A percentile compares a stretch with the other conserved stretches of the same genome.
These are phyloP conservation scores for Diarsia mendica DNA, from an alignment of 2,888 invertebrate genomes.

Conservation along the genomic window DNA sequence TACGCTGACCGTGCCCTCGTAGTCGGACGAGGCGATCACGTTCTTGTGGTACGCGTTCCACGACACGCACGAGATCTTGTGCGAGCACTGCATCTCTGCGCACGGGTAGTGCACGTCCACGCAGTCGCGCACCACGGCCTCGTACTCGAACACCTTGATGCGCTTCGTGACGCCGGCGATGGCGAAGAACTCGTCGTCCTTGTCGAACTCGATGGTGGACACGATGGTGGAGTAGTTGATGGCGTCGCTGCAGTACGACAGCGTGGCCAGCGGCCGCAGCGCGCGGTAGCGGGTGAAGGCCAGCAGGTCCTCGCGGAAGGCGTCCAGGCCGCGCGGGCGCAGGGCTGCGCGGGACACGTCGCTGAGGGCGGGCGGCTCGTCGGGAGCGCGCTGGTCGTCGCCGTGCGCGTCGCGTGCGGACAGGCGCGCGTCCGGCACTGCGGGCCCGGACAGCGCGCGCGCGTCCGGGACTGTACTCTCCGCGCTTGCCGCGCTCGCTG, in stretches of 20 bases:
- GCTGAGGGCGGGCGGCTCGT: slow-evolving; percentile 33
- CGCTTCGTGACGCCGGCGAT: slow-evolving; percentile 98
- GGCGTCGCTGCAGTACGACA: slow-evolving; percentile 97
- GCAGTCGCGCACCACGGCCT: slow-evolving; percentile 95
- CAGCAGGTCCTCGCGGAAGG: slow-evolving; percentile 95
- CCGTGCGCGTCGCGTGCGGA: slow-evolving; percentile 36
- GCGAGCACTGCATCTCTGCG: slow-evolving; percentile 96
- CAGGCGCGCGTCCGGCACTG: slow-evolving; percentile 59
- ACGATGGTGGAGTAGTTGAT: slow-evolving; percentile 96
- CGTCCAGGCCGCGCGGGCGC: slow-evolving; percentile 89
- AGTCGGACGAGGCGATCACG: slow-evolving; percentile 97
- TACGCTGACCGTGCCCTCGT: slow-evolving; percentile 97
- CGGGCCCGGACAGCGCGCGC: neutral
- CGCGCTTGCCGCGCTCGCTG: no score
- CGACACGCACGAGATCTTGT: slow-evolving; percentile 98
- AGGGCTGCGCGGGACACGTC: slow-evolving; percentile 34
- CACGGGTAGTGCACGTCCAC: slow-evolving; percentile 98
- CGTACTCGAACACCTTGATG: slow-evolving; percentile 98
- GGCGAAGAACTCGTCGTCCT: slow-evolving; percentile 98
- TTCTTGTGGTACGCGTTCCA: slow-evolving; percentile 97
- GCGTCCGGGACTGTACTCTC: no score
- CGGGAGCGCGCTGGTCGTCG: slow-evolving; percentile 76
- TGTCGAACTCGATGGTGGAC: slow-evolving; percentile 98
- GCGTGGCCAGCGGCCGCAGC: slow-evolving; percentile 95
- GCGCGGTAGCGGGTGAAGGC: slow-evolving; percentile 78